A percentile compares a stretch with the other conserved stretches of the same genome.
Conservation (phyloP, 1,140 invertebrate genomes). For the Sitophilus oryzae region DNA sequence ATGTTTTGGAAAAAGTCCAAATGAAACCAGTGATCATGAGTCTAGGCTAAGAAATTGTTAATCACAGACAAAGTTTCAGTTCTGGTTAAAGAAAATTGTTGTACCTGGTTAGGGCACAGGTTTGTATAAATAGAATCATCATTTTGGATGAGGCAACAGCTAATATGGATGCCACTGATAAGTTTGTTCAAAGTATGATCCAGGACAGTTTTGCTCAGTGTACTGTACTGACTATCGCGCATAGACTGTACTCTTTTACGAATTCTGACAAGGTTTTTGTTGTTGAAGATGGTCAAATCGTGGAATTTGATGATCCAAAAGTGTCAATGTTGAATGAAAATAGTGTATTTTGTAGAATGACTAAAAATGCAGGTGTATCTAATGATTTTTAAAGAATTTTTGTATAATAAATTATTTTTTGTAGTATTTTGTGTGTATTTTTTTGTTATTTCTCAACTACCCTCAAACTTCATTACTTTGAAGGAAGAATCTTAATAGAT, state of each 20-base stretch:
- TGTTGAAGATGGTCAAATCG: conserved; percentile 56
- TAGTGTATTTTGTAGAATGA: conserved; percentile 62
- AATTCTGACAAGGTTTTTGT: conserved; percentile 70
- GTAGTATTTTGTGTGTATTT: not conserved
- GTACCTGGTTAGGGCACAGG: conserved; percentile 68
- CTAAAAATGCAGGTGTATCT: conserved; percentile 50
- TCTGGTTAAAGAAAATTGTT: conserved; percentile 74
- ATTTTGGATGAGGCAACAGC: conserved; percentile 72
- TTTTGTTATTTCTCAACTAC: conserved; percentile 53
- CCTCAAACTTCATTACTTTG: conserved; percentile 59
- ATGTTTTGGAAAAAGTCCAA: conserved; percentile 39
- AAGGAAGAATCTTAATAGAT: conserved; percentile 61
- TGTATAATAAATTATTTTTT: not conserved
- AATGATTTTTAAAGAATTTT: conserved; percentile 3
- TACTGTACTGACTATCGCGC: conserved; percentile 78
- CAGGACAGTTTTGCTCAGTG: conserved; percentile 70
- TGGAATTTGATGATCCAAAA: conserved; percentile 68
- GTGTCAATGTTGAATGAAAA: conserved; percentile 54
- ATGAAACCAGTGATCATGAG: conserved; percentile 28
- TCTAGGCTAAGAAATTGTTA: conserved; percentile 46
- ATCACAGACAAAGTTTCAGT: conserved; percentile 66
- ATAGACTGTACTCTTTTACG: conserved; percentile 75
- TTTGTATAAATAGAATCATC: conserved; percentile 68
- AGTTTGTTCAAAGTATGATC: conserved; percentile 60
- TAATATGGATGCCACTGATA: conserved; percentile 65